Percentiles rank a stretch among this genome's conserved stretches.
These are phyloP conservation scores for Plutomurus gul DNA, from an alignment of 1,140 invertebrate species.

Conservation along the genomic window DNA sequence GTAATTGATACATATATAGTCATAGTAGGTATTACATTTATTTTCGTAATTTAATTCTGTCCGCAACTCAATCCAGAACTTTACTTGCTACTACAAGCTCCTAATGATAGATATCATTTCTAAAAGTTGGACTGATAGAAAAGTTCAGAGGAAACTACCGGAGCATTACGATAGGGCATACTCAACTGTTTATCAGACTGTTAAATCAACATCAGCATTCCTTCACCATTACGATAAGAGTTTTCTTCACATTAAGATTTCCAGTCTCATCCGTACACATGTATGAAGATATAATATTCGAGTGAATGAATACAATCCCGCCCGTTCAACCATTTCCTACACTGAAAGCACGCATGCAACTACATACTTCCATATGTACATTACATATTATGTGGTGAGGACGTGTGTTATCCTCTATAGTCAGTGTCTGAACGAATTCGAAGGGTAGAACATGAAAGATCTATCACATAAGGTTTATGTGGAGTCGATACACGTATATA, in stretches of 20 bases:
- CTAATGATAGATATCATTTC: not conserved
- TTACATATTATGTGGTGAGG: too few relatives aligned
- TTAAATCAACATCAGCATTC: slow-evolving; percentile 11
- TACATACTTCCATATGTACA: not conserved
- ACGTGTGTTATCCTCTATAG: too few relatives aligned
- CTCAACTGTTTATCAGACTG: not conserved
- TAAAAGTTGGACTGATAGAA: not conserved
- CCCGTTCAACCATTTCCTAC: too few relatives aligned
- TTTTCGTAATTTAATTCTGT: too few relatives aligned
- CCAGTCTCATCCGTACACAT: not conserved
- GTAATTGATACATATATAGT: too few relatives aligned
- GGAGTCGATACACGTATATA: too few relatives aligned
- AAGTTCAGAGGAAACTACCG: not conserved
- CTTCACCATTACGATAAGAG: not conserved
- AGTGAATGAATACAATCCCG: not conserved
- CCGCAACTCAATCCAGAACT: too few relatives aligned
- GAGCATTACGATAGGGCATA: not conserved
- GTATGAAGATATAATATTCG: not conserved
- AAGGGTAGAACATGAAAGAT: too few relatives aligned
- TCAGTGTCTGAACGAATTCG: too few relatives aligned
- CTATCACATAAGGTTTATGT: too few relatives aligned
- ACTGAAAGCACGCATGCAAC: not conserved
- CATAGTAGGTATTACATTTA: too few relatives aligned
- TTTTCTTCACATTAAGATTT: slow-evolving; percentile 10
- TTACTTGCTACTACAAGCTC: too few relatives aligned